Conservation (phyloP, 2,113 vertebrate species). For the Numenius arquata region DNA sequence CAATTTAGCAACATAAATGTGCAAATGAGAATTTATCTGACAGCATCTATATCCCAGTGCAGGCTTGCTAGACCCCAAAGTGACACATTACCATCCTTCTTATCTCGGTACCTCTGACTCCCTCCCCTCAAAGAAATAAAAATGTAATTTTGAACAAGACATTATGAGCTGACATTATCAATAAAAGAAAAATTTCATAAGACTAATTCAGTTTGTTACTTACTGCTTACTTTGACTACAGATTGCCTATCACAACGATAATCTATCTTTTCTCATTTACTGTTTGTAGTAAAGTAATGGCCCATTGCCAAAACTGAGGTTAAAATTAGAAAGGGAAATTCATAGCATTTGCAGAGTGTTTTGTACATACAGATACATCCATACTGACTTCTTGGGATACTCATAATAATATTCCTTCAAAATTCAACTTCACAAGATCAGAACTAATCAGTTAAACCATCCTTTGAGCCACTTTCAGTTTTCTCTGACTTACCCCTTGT, state of each 20-base stretch:
- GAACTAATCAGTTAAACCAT: background rate
- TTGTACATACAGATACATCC: background rate
- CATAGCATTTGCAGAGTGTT: background rate
- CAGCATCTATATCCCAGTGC: background rate
- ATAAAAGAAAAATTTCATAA: background rate
- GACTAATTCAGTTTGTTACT: background rate
- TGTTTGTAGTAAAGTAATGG: background rate
- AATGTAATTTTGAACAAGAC: background rate
- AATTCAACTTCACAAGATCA: background rate
- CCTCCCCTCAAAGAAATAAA: background rate
- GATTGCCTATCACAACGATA: background rate
- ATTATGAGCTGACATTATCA: accelerated
- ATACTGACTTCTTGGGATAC: too few relatives aligned
- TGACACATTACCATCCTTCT: background rate
- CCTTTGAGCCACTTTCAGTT: background rate
- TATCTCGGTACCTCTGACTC: background rate
- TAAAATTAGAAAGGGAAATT: background rate
- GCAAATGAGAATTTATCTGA: background rate
- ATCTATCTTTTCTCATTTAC: background rate
- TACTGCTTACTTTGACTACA: background rate
- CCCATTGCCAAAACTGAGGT: background rate
- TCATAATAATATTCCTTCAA: background rate
- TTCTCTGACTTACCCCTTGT: background rate
- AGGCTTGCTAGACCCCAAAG: background rate
- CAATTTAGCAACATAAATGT: background rate